Percentiles rank a stretch among this genome's conserved stretches.
phyloP scores from a whole-genome alignment of 2,113 vertebrate genomes.

The Echinops telfairi region DNA sequence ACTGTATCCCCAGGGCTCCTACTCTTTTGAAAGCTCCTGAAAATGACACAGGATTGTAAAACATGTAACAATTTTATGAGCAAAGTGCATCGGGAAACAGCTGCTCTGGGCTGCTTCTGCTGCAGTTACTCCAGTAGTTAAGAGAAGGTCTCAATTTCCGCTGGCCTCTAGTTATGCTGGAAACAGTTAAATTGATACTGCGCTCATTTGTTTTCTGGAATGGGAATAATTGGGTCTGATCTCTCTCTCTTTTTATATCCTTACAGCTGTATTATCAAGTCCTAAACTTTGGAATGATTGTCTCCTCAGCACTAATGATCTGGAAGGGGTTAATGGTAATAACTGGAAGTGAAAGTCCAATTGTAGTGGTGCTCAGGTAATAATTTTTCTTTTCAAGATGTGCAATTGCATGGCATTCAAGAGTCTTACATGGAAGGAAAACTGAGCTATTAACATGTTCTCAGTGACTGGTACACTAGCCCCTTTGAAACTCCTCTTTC shows the following conservation, averaged over 20 bases:
- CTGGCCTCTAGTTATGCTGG: not conserved
- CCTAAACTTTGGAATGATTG: slow-evolving; percentile 99
- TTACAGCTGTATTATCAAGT: slow-evolving; percentile 98
- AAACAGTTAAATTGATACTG: not conserved
- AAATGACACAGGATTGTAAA: not conserved
- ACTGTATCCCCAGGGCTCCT: too few relatives aligned
- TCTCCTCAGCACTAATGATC: slow-evolving; percentile 99
- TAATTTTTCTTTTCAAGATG: slow-evolving; percentile 36
- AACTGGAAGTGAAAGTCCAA: slow-evolving; percentile 98
- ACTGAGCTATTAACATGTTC: not conserved
- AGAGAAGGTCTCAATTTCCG: not conserved
- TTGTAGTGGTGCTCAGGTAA: slow-evolving; percentile 98
- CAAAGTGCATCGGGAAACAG: not conserved
- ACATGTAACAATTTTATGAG: not conserved
- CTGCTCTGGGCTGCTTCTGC: not conserved
- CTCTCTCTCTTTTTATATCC: slow-evolving; percentile 49
- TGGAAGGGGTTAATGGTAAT: slow-evolving; percentile 99
- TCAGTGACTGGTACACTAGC: not conserved
- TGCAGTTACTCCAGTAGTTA: not conserved
- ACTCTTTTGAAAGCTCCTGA: not conserved
- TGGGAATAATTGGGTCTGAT: slow-evolving; percentile 41
- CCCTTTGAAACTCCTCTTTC: slow-evolving; percentile 18
- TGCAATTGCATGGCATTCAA: not conserved
- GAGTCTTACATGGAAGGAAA: not conserved
- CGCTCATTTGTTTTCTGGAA: not conserved